These are phyloP conservation scores for Athalia rosae DNA, from an alignment of 2,888 invertebrate species.

Conservation along the genomic window DNA sequence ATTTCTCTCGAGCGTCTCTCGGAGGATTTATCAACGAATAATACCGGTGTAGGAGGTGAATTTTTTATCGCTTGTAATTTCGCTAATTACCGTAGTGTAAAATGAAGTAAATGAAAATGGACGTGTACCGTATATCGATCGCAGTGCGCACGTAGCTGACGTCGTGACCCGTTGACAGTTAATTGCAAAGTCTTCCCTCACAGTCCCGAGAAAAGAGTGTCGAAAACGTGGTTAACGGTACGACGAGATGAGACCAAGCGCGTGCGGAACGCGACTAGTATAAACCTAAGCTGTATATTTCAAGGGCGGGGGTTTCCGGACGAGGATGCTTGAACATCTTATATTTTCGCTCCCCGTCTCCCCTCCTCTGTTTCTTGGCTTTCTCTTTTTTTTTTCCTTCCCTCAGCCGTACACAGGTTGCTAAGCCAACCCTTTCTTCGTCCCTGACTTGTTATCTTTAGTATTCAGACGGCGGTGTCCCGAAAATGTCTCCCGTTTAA, in stretches of 20 bases:
- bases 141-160: slow-evolving; percentile 2
- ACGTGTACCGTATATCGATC: neutral
- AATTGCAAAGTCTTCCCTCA: slow-evolving; percentile 10
- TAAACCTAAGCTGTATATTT: no score
- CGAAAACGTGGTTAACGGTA: slow-evolving; percentile 30
- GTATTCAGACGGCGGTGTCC: slow-evolving; percentile 43
- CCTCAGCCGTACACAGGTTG: neutral
- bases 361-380: no score
- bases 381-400: no score
- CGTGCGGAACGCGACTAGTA: slow-evolving; percentile 24
- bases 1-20: no score
- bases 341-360: neutral
- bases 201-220: slow-evolving; percentile 8
- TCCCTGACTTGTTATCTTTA: slow-evolving; percentile 41
- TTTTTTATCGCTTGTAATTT: neutral
- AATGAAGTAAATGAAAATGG: neutral
- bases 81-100: neutral
- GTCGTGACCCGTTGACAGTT: slow-evolving; percentile 12
- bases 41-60: no score
- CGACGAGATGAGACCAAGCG: slow-evolving; percentile 31
- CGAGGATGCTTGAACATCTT: neutral
- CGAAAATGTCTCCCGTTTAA: slow-evolving; percentile 40
- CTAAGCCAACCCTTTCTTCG: slow-evolving; percentile 35
- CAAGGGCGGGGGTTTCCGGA: no score
- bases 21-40: no score